phyloP scores from a whole-genome alignment of 2,888 invertebrate genomes.

The Unio pictorum region DNA sequence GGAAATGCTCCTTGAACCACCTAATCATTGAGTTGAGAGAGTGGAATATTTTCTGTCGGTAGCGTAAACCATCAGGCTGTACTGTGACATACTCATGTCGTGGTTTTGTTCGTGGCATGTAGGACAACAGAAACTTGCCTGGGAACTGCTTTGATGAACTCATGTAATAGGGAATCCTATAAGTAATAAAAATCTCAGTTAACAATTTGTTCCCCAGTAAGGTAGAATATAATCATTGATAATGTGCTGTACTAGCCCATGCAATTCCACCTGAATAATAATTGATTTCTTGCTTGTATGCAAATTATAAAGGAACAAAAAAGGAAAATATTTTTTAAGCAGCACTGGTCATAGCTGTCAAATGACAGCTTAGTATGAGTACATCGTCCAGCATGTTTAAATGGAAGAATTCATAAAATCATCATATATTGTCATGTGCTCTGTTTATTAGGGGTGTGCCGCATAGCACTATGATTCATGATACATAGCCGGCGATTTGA shows the following conservation, averaged over 20 bases:
- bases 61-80: conserved; percentile 92
- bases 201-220: too few relatives aligned
- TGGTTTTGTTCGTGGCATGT: conserved; percentile 87
- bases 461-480: too few relatives aligned
- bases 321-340: too few relatives aligned
- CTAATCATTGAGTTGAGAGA: conserved; percentile 85
- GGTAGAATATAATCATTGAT: too few relatives aligned
- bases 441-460: too few relatives aligned
- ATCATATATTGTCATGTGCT: too few relatives aligned
- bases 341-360: too few relatives aligned
- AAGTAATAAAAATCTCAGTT: conserved; percentile 6
- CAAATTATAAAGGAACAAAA: too few relatives aligned
- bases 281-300: neutral
- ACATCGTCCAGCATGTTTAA: too few relatives aligned
- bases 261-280: neutral
- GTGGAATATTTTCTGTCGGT: conserved; percentile 86
- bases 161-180: conserved; percentile 70
- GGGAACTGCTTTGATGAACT: conserved; percentile 63
- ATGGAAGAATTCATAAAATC: too few relatives aligned
- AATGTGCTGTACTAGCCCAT: neutral
- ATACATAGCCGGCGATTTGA: too few relatives aligned
- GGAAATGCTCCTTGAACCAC: conserved; percentile 99
- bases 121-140: conserved; percentile 90
- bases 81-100: conserved; percentile 94
- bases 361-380: too few relatives aligned